Evolutionary conservation across 2,888 invertebrate species (phyloP).

Genomic region (Chloroclystis v-ata): DNA sequence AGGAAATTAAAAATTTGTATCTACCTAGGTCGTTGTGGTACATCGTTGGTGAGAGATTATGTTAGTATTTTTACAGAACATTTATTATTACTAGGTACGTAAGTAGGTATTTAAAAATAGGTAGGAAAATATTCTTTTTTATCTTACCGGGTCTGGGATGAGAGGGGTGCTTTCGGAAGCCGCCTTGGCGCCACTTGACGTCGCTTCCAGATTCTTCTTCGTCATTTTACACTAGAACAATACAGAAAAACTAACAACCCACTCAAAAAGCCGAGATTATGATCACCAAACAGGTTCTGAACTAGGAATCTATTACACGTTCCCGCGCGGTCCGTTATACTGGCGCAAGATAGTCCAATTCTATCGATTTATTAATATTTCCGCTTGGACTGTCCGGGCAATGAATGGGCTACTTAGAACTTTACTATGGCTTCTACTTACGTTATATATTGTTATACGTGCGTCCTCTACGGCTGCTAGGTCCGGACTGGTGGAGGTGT

Average conservation of each 20-base stretch:
- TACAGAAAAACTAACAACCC: not conserved
- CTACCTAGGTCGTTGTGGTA: too few species aligned
- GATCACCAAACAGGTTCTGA: conserved; percentile 15
- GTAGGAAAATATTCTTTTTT: too few species aligned
- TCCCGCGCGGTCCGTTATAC: not conserved
- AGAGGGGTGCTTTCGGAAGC: conserved; percentile 58
- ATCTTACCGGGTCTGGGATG: conserved; percentile 28
- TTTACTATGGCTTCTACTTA: conserved; percentile 41
- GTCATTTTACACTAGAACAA: conserved; percentile 42
- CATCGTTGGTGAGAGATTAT: too few species aligned
- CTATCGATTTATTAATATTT: conserved; percentile 34
- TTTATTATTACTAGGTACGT: too few species aligned
- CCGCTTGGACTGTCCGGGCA: conserved; percentile 37
- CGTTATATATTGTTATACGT: conserved; percentile 22
- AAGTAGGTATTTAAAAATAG: too few species aligned
- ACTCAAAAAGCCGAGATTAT: conserved; percentile 8
- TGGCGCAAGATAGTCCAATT: conserved; percentile 8
- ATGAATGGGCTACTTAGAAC: not conserved
- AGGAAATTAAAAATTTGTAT: too few species aligned
- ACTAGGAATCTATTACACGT: conserved; percentile 14
- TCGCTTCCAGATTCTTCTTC: conserved; percentile 40
- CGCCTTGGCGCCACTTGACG: conserved; percentile 29
- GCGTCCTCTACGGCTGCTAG: too few species aligned
- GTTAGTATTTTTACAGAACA: too few species aligned
- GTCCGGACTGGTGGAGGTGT: too few species aligned